Conservation (phyloP, 2,888 invertebrate species). For the Stramonita haemastoma region DNA sequence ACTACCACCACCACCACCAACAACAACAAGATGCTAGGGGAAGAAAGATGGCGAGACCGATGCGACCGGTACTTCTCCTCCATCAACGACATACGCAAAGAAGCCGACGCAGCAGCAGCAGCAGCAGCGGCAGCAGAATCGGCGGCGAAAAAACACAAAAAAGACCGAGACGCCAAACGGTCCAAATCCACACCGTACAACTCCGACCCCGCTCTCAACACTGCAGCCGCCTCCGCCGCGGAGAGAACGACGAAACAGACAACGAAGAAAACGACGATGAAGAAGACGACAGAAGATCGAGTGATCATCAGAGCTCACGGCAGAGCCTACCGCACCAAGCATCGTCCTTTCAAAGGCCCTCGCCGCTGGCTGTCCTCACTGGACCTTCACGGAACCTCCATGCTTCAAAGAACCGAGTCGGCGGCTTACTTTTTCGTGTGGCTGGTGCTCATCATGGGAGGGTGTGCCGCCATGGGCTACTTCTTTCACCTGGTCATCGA, state of each 20-base stretch:
- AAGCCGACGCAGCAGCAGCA: neutral
- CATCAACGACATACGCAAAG: slow-evolving; percentile 28
- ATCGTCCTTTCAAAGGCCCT: slow-evolving; percentile 24
- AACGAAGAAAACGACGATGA: slow-evolving; percentile 17
- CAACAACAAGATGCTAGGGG: neutral
- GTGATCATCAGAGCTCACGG: neutral
- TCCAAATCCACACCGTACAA: neutral
- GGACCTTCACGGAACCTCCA: slow-evolving; percentile 39
- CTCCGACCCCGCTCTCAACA: neutral
- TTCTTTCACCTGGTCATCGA: slow-evolving; percentile 11
- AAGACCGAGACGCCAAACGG: neutral
- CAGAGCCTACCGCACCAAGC: slow-evolving; percentile 8
- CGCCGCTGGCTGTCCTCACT: slow-evolving; percentile 19
- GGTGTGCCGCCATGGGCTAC: slow-evolving; percentile 11
- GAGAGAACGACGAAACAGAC: neutral
- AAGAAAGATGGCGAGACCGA: slow-evolving; percentile 35
- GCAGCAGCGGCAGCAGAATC: neutral
- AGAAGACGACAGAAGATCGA: slow-evolving; percentile 17
- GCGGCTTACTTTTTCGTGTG: slow-evolving; percentile 25
- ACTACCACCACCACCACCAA: too few species aligned
- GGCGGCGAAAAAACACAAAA: neutral
- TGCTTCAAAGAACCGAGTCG: slow-evolving; percentile 29
- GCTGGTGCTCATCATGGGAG: slow-evolving; percentile 2
- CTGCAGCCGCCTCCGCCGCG: neutral
- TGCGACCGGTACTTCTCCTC: slow-evolving; percentile 40